Evolutionary conservation across 2,797 vertebrate species (phyloP).

Genomic region (Agapornis canus): DNA sequence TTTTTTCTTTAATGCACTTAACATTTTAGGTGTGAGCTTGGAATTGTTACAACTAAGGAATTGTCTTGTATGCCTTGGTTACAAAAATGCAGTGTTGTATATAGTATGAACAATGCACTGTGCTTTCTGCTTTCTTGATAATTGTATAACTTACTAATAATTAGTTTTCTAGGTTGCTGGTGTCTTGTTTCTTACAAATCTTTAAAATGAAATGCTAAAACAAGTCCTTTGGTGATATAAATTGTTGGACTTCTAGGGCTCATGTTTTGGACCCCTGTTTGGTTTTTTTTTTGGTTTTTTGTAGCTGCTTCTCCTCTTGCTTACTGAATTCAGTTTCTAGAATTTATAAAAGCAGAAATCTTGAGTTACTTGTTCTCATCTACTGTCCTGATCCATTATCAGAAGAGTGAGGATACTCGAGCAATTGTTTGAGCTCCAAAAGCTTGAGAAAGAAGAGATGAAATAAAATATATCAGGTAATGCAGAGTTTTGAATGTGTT

Average conservation of each 20-base stretch:
- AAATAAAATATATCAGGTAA: background rate
- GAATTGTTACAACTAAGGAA: background rate
- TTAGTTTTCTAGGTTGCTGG: background rate
- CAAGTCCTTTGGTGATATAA: rapidly evolving
- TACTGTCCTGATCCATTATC: background rate
- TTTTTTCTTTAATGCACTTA: background rate
- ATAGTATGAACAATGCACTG: background rate
- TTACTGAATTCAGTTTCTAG: background rate
- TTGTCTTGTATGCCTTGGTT: no score
- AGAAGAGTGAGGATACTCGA: background rate
- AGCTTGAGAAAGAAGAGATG: background rate
- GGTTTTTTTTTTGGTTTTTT: rapidly evolving
- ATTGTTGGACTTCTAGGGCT: background rate
- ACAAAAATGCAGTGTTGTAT: background rate
- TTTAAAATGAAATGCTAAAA: background rate
- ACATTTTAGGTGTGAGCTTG: background rate
- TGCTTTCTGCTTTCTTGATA: background rate
- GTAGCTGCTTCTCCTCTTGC: background rate
- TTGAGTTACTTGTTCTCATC: background rate
- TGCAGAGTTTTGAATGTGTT: background rate
- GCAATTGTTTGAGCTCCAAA: background rate
- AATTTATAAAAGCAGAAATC: background rate
- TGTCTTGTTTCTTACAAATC: background rate
- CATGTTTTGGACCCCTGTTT: background rate
- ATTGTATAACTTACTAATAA: background rate